These are phyloP conservation scores for Aradophagus sp. DNA, from an alignment of 1,140 invertebrate genomes.

Conservation along the genomic window DNA sequence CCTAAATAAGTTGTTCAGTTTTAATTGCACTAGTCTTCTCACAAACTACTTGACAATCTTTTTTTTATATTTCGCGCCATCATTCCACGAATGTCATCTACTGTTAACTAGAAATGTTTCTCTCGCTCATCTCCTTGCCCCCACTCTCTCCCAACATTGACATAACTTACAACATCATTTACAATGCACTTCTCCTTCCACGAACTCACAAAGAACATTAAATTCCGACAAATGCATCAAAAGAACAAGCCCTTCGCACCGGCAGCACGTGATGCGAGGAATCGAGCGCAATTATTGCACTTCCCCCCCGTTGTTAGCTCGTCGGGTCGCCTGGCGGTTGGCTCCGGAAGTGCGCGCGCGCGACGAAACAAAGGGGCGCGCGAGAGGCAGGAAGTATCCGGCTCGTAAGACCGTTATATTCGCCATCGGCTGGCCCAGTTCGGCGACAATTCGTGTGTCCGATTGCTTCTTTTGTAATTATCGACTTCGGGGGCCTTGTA, in stretches of 20 bases:
- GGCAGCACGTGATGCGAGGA: constrained; percentile 65
- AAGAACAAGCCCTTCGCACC: constrained; percentile 7
- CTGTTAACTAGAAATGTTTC: no score
- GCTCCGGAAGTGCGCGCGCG: constrained; percentile 66
- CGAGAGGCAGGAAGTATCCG: constrained; percentile 56
- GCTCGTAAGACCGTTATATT: constrained; percentile 60
- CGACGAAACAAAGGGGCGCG: constrained; percentile 56
- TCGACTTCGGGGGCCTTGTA: constrained; percentile 19
- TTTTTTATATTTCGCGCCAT: no score
- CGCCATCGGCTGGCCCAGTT: constrained; percentile 61
- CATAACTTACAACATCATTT: no score
- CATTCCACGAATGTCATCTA: no score
- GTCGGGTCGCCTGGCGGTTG: constrained; percentile 61
- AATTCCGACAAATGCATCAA: no score
- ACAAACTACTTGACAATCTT: no score
- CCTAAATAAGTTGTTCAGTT: no score
- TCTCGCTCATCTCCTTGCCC: no score
- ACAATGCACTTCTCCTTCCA: no score
- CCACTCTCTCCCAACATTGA: no score
- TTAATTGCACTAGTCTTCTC: no score
- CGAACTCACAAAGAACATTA: no score
- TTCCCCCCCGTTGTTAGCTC: constrained; percentile 44
- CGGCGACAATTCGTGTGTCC: constrained; percentile 38
- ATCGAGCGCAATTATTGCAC: constrained; percentile 58
- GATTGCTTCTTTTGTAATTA: constrained; percentile 5